These are phyloP conservation scores for Trissolcus japonicus DNA, from an alignment of 2,888 invertebrate species.

Conservation along the genomic window DNA sequence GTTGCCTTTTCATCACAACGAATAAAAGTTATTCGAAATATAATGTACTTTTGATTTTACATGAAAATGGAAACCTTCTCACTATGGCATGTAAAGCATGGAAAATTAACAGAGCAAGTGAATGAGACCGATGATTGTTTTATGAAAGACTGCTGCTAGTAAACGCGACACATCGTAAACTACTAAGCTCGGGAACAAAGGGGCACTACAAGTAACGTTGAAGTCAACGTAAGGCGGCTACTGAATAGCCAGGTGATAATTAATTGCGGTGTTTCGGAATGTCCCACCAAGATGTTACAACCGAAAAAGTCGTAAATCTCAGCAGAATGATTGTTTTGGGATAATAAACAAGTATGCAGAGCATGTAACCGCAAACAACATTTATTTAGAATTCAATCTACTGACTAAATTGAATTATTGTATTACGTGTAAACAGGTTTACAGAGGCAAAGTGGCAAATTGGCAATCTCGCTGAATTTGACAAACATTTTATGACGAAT, in stretches of 20 bases:
- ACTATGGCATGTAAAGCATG: not conserved
- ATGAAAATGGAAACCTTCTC: not conserved
- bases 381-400: conserved; percentile 41
- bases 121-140: conserved; percentile 17
- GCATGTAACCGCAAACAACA: conserved; percentile 20
- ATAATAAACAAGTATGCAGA: conserved; percentile 34
- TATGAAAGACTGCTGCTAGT: conserved; percentile 15
- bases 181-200: conserved; percentile 16
- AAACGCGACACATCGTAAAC: conserved; percentile 16
- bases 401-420: conserved; percentile 31
- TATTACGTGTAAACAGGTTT: not conserved
- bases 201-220: conserved; percentile 24
- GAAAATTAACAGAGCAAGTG: not conserved
- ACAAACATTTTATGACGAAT: not conserved
- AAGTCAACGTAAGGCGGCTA: conserved; percentile 10
- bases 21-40: not conserved
- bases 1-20: too few species aligned
- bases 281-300: conserved; percentile 42
- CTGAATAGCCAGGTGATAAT: conserved; percentile 40
- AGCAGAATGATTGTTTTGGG: conserved; percentile 30
- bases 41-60: not conserved
- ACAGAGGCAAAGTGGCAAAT: not conserved
- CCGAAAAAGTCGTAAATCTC: conserved; percentile 42
- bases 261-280: conserved; percentile 36
- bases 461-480: not conserved